Conservation (phyloP, 2,888 invertebrate genomes). For the Drosophila prostipennis region DNA sequence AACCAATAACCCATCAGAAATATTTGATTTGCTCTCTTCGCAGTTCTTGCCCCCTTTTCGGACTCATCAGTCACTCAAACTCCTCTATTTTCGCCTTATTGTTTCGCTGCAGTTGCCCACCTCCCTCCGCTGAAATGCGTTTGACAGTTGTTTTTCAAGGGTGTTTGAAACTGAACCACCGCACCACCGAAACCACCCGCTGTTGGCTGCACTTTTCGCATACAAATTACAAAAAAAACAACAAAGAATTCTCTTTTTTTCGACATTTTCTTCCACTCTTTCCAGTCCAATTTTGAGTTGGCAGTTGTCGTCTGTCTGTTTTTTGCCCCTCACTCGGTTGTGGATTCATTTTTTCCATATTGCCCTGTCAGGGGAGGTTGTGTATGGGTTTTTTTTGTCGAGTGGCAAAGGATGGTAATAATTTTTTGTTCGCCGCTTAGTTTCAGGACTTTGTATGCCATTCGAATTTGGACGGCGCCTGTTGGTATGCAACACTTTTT, state of each 20-base stretch:
- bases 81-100: conserved; percentile 22
- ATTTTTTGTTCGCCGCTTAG: conserved; percentile 33
- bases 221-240: conserved; percentile 7
- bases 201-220: conserved; percentile 44
- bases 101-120: conserved; percentile 47
- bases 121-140: conserved; percentile 64
- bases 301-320: conserved; percentile 37
- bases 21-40: conserved; percentile 42
- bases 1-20: conserved; percentile 58
- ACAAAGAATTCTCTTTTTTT: conserved; percentile 9
- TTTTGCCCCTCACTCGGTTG: conserved; percentile 6
- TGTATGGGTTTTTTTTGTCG: conserved; percentile 3
- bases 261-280: conserved; percentile 11
- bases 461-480: conserved; percentile 54
- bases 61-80: conserved; percentile 39
- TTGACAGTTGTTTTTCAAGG: conserved; percentile 82
- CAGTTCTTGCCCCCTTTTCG: conserved; percentile 1
- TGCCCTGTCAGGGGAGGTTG: conserved; percentile 20
- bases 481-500: conserved; percentile 64
- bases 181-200: conserved; percentile 27
- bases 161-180: conserved; percentile 69
- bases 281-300: conserved; percentile 28
- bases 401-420: conserved; percentile 23
- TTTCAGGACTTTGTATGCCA: conserved; percentile 16
- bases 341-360: conserved; percentile 34